These are phyloP conservation scores for Rhorus exstirpatorius DNA, from an alignment of 2,888 invertebrate species.

Conservation along the genomic window DNA sequence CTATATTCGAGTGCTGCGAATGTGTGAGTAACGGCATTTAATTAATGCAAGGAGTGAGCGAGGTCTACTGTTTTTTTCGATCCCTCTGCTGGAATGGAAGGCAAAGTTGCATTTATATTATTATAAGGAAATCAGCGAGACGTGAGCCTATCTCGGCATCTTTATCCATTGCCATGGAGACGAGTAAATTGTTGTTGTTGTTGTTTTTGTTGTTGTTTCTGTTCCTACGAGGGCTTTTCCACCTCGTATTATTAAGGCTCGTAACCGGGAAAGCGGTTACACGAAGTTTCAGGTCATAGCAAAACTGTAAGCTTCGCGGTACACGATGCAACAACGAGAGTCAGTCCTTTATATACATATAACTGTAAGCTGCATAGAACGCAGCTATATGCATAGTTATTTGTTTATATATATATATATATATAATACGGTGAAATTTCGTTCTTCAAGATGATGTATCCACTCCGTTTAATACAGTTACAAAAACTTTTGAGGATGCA, in stretches of 20 bases:
- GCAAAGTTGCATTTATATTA: slow-evolving; percentile 1
- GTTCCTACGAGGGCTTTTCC: slow-evolving; percentile 1
- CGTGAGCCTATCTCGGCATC: neutral
- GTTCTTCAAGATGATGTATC: slow-evolving; percentile 28
- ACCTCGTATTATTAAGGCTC: slow-evolving; percentile 26
- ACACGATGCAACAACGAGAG: slow-evolving; percentile 8
- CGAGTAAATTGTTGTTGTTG: slow-evolving; percentile 13
- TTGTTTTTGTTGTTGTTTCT: slow-evolving; percentile 36
- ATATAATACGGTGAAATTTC: slow-evolving; percentile 23
- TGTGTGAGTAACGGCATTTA: too few relatives aligned
- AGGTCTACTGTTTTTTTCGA: too few relatives aligned
- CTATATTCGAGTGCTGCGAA: too few relatives aligned
- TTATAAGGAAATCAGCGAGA: slow-evolving; percentile 12
- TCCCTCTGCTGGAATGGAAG: too few relatives aligned
- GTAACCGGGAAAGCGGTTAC: slow-evolving; percentile 28
- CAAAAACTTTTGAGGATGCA: slow-evolving; percentile 51
- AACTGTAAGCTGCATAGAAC: too few relatives aligned
- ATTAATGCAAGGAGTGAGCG: too few relatives aligned
- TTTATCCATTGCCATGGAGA: slow-evolving; percentile 9
- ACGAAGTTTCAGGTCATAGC: slow-evolving; percentile 43
- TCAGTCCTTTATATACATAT: neutral
- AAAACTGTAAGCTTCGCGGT: slow-evolving; percentile 31
- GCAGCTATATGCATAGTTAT: too few relatives aligned
- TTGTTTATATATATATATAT: neutral
- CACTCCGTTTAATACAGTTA: slow-evolving; percentile 59